Base-by-base conservation (phyloP, 2,113 vertebrate species). In the Elachura formosa region DNA sequence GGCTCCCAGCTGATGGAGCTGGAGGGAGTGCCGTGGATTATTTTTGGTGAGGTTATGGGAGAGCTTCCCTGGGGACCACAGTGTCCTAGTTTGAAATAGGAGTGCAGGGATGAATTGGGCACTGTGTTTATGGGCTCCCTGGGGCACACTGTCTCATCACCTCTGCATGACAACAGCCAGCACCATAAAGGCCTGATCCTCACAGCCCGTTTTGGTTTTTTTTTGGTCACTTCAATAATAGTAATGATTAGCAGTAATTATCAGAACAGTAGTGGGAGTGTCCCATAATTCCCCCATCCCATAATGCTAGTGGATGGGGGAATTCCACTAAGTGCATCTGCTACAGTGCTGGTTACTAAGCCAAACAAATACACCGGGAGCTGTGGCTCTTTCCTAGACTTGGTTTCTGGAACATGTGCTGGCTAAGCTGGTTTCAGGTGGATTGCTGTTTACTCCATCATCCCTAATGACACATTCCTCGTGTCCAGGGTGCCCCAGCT, bases 181-280 rank as follows among this genome's bases (percentile, higher is more conserved):
- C 51, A 75, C 89, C 87, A 94, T 91, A 56, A 96, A 79, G 74
- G 29, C 34, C 74, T 46, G 59, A 46, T 89, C 84, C 71, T 68
- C 38, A 73, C 67, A 51, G 51, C 23, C 4, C 52, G 41, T 46
- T 28, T 58, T 45, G 66, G 40, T 76, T 16, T 85, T 80, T 81
- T 89, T 94, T 58, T 84, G 4, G 81, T 76, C 59, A 76, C 81
- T 95, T 93, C 67, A 21, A 34, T 94, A 95, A 96, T 96, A 63
- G 89, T 85, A 91, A 90, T 94, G 89, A 97, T 95, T 96, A 97
- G 58, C 34, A 95, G 46, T 86, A 96, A 96, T 97, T 97, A 97
- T 58, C 80, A 76, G 73, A 84, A 95, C 93, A 96, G 89, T 93
- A 89, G 40, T 91, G 92, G 96, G 96, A 97, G 95, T 95, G 87